A percentile compares a stretch with the other conserved stretches of the same genome.
These are phyloP conservation scores for Mastomys natalensis DNA, from an alignment of 2,113 vertebrate genomes.

Conservation along the genomic window DNA sequence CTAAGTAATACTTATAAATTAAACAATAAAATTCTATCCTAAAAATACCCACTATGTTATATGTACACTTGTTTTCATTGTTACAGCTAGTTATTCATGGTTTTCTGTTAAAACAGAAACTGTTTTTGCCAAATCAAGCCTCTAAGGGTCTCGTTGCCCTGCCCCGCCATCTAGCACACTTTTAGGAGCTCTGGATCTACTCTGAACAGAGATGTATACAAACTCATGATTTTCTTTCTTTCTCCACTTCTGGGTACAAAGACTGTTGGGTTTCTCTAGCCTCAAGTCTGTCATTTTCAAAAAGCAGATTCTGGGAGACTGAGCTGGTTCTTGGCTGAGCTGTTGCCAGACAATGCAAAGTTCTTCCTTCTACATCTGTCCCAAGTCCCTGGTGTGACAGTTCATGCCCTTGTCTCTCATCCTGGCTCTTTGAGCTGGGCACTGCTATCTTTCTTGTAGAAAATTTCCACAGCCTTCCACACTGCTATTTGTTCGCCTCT, in stretches of 20 bases:
- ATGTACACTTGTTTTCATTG: conserved; percentile 17
- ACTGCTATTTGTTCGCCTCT: conserved; percentile 63
- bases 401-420: background rate
- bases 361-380: background rate
- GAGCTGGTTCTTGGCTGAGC: rapidly evolving
- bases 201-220: background rate
- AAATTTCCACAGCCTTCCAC: conserved; percentile 60
- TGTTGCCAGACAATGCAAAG: background rate
- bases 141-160: background rate
- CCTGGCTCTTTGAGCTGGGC: background rate
- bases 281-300: background rate
- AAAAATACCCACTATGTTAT: background rate
- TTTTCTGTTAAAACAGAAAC: background rate
- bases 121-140: background rate
- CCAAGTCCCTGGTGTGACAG: background rate
- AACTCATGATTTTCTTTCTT: background rate
- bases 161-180: background rate
- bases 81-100: background rate
- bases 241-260: background rate
- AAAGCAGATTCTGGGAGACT: background rate
- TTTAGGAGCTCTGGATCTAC: background rate
- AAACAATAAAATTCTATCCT: background rate
- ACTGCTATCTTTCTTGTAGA: conserved; percentile 59
- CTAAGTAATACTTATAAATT: conserved; percentile 7
- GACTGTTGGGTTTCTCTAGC: background rate